Evolutionary conservation across 2,113 vertebrate species (phyloP).

Genomic region (Cichladusa arquata): DNA sequence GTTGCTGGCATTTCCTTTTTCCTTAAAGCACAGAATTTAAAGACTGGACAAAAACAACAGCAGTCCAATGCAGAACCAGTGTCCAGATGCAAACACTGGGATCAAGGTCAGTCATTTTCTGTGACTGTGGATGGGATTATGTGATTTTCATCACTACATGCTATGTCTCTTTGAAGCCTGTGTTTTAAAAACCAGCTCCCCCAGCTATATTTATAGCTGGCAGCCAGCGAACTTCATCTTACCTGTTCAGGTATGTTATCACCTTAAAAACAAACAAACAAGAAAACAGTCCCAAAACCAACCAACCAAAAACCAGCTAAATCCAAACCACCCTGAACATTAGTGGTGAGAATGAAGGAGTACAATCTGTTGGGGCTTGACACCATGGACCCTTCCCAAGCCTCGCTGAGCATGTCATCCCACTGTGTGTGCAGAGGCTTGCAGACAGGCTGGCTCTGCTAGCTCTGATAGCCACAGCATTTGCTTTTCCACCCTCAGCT

Average conservation of each 20-base stretch:
- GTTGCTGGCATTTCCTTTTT: neutral
- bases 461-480: conserved; percentile 4
- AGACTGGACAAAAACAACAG: neutral
- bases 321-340: neutral
- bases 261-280: neutral
- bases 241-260: neutral
- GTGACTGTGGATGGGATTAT: neutral
- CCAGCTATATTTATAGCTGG: neutral
- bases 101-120: neutral
- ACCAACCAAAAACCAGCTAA: neutral
- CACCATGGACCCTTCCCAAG: neutral
- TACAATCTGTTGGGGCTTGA: neutral
- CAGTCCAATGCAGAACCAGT: neutral
- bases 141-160: neutral
- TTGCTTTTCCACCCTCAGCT: conserved; percentile 14
- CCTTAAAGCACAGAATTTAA: neutral
- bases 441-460: conserved; percentile 23
- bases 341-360: neutral
- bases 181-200: neutral
- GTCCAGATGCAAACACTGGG: neutral
- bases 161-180: neutral
- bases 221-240: neutral
- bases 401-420: neutral
- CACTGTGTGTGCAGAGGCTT: neutral
- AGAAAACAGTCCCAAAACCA: neutral